phyloP scores from a whole-genome alignment of 2,113 vertebrate genomes.

The Ciconia stormi region DNA sequence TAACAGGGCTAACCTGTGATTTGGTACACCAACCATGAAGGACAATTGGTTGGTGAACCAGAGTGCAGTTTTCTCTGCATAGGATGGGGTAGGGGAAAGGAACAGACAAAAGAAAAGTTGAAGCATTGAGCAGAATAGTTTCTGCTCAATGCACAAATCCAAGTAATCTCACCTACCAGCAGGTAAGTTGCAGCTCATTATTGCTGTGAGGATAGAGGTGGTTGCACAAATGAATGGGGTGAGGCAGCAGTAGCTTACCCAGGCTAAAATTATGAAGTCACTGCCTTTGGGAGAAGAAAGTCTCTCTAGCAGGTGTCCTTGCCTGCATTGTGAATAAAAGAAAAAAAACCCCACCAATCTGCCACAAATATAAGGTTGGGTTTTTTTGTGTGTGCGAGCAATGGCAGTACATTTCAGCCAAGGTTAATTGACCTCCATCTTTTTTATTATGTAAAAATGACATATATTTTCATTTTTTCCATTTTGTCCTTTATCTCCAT shows the following conservation, averaged over 20 bases:
- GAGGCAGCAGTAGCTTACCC: neutral
- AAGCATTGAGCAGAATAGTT: neutral
- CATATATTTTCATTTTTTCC: neutral
- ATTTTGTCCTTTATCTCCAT: neutral
- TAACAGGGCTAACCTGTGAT: neutral
- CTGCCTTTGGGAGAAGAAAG: neutral
- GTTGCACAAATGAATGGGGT: neutral
- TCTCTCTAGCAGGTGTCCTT: constrained; percentile 18
- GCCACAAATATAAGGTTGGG: neutral
- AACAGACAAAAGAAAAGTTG: neutral
- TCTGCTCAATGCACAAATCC: neutral
- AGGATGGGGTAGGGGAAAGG: neutral
- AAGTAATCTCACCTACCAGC: neutral
- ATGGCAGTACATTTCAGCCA: neutral
- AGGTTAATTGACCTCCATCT: neutral
- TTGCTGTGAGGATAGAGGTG: neutral
- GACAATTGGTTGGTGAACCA: neutral
- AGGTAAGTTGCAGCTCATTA: neutral
- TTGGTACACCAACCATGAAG: neutral
- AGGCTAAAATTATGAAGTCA: neutral
- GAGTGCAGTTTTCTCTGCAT: neutral
- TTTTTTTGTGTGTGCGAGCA: neutral
- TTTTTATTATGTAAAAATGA: neutral
- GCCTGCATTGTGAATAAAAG: neutral
- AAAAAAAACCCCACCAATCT: neutral